These are phyloP conservation scores for Neodiprion fabricii DNA, from an alignment of 1,140 invertebrate species.

Conservation along the genomic window DNA sequence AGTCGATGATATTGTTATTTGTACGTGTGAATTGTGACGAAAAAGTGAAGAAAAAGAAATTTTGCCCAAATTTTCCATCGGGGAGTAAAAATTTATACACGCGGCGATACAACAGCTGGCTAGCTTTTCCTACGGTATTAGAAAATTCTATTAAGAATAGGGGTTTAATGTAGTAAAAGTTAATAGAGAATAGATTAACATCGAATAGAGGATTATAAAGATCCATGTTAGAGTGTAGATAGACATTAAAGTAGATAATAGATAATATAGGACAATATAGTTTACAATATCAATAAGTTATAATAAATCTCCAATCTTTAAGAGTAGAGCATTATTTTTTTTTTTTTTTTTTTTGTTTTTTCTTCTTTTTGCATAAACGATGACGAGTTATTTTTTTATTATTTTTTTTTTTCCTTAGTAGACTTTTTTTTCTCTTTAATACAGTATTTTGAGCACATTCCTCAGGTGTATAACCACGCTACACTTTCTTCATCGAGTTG, in stretches of 20 bases:
- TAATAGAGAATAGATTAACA: slow-evolving; percentile 57
- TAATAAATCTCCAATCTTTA: slow-evolving; percentile 50
- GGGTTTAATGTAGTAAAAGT: slow-evolving; percentile 53
- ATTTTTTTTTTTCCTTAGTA: slow-evolving; percentile 44
- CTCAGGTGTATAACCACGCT: slow-evolving; percentile 60
- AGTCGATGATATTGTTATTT: neutral
- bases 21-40: neutral
- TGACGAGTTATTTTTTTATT: slow-evolving; percentile 39
- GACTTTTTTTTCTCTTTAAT: slow-evolving; percentile 54
- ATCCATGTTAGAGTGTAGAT: slow-evolving; percentile 58
- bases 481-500: slow-evolving; percentile 60
- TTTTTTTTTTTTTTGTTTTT: slow-evolving; percentile 11
- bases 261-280: slow-evolving; percentile 53
- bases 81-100: too few species aligned
- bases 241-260: slow-evolving; percentile 59
- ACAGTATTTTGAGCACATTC: slow-evolving; percentile 62
- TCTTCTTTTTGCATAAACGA: slow-evolving; percentile 48
- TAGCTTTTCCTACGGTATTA: slow-evolving; percentile 39
- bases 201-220: slow-evolving; percentile 60
- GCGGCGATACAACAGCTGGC: slow-evolving; percentile 53
- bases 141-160: slow-evolving; percentile 51
- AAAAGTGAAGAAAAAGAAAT: neutral
- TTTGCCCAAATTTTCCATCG: neutral
- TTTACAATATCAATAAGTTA: slow-evolving; percentile 58
- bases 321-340: neutral